Evolutionary conservation across 1,140 invertebrate species (phyloP), one percentile per base, ranked within the genome.

Genomic region (Dendrolimus kikuchii): DNA sequence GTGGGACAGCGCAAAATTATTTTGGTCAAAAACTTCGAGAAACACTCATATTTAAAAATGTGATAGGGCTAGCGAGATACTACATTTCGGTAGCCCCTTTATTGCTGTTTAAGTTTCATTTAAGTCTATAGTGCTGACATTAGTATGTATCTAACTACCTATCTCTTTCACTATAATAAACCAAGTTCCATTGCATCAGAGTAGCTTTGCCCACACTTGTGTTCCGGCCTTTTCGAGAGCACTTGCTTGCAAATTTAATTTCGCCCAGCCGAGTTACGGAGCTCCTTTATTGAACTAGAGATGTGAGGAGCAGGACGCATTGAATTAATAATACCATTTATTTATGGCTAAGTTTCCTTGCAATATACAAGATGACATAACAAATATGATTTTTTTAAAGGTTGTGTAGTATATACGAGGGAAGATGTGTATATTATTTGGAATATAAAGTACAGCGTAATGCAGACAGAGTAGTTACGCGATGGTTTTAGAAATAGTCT

Each of bases 221-320:
- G 52, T 41, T 42, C 45, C 43, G 23, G 59, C 53, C 23, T 55
- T 62, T 62, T 55, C 44, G 55, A 57, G 60, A 62, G 48, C 43
- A 51, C 36, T 62, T 51, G 49, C 52, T 53, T 59, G 55, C 57
- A 59, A 66, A 62, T 66, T 66, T 62, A 66, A 66, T 66, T 55
- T 56, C 45, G 52, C 57, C 47, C 42, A 46, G 60, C 46, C 53
- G 55, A 66, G 55, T 62, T 66, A 60, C 58, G 52, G 51, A 55
- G 38, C 40, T 44, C 53, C 40, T 57, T 51, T 61, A 65, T 61
- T 65, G 62, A 64, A 52, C 48, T 49, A 45, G 50, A 51, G 42
- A 38, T 49, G 39, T 10, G 9, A 47, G 53, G 23, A 45, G 40
- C 47, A 47, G 6, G 47, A 42, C n/a, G 36, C 7, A 39, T 40